Evolutionary conservation across 2,888 invertebrate species (phyloP).

Genomic region (Dioctria linearis): DNA sequence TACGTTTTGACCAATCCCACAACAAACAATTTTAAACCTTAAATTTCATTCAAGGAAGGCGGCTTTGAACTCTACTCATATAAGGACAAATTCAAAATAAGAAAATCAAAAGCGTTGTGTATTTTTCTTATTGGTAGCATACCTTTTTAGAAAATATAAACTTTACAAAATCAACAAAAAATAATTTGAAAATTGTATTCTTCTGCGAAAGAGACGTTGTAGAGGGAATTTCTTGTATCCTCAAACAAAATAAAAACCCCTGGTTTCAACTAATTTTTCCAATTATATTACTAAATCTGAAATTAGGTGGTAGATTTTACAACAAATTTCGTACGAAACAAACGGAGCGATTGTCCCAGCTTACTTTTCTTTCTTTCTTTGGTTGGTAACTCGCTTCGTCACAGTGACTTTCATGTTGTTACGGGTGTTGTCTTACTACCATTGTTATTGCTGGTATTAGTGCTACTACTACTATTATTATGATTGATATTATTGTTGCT

Average conservation of each 20-base stretch:
- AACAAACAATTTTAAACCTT: too few relatives aligned
- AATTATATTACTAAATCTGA: conserved; percentile 30
- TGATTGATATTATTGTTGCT: conserved; percentile 38
- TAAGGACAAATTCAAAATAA: neutral
- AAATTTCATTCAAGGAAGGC: too few relatives aligned
- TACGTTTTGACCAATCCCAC: too few relatives aligned
- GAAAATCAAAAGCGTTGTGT: neutral
- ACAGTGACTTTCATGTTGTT: neutral
- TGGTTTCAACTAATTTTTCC: conserved; percentile 17
- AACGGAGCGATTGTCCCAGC: neutral
- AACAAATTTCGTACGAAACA: neutral
- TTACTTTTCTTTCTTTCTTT: conserved; percentile 13
- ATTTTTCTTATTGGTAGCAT: neutral
- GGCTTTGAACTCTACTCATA: neutral
- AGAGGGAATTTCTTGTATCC: neutral
- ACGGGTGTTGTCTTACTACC: neutral
- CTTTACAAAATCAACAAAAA: neutral
- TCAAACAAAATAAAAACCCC: neutral
- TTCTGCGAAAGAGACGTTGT: neutral
- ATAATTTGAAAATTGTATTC: neutral
- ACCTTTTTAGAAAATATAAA: neutral
- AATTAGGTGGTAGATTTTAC: neutral
- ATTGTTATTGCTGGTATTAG: neutral
- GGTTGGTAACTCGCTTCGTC: neutral
- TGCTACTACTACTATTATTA: neutral